Conservation (phyloP, 2,888 invertebrate species). For the Drosophila dives region DNA sequence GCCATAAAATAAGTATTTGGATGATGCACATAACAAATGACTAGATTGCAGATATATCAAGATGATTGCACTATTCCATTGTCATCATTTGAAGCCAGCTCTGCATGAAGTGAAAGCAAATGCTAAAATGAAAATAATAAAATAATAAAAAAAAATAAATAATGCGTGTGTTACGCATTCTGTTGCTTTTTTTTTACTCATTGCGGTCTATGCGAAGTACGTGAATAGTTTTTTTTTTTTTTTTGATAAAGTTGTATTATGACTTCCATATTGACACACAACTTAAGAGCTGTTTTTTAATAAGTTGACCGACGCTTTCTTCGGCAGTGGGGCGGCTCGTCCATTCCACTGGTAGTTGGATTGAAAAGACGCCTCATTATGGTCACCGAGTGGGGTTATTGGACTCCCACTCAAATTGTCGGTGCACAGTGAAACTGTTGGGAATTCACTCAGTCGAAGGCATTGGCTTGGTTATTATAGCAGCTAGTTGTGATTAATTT, state of each 20-base stretch:
- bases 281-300: constrained; percentile 34
- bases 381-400: constrained; percentile 23
- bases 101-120: constrained; percentile 45
- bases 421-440: constrained; percentile 26
- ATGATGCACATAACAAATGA: neutral
- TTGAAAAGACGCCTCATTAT: constrained; percentile 39
- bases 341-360: neutral
- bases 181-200: constrained; percentile 6
- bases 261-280: constrained; percentile 59
- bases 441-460: neutral
- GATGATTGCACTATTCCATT: constrained; percentile 11
- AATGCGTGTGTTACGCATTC: constrained; percentile 15
- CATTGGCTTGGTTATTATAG: constrained; percentile 2
- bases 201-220: constrained; percentile 8
- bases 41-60: neutral
- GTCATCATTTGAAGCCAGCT: constrained; percentile 1
- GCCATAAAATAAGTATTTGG: neutral
- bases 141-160: constrained; percentile 3
- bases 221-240: constrained; percentile 33
- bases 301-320: constrained; percentile 57
- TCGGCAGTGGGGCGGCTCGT: constrained; percentile 12
- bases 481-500: constrained; percentile 31
- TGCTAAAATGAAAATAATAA: constrained; percentile 3
- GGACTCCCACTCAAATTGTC: constrained; percentile 22
- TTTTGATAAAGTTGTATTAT: constrained; percentile 11